Evolutionary conservation across 1,140 invertebrate genomes (phyloP), one percentile per base, ranked within the genome.

Genomic region (Cydia strobilella): DNA sequence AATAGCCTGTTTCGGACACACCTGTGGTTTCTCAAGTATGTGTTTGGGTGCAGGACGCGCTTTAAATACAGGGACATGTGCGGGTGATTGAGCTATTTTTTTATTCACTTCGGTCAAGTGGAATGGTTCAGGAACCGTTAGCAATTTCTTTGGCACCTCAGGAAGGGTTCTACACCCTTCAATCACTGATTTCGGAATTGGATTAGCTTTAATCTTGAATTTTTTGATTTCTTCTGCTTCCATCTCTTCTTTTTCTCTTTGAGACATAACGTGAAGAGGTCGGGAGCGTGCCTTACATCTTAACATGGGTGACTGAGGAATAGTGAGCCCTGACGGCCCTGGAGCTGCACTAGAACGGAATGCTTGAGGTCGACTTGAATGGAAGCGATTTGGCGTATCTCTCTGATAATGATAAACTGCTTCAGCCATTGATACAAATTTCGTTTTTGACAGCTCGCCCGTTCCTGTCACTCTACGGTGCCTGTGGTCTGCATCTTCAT

Each of bases 381-480:
- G 91, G 73, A 91, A 93, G 5, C 91, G 84, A 15, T 85, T 84
- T 18, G 91, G 91, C 31, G 91, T 93, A 75, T 93, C 90, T 71
- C 83, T 83, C 77, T 93, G 87, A 77, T 80, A 93, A 75, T 88
- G 91, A 74, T 91, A 93, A 51, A 93, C 88, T 51, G 89, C 86
- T 80, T 93, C 91, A 20, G 91, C 90, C 85, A 91, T 88, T 6
- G 91, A 93, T 0, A 93, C 89, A 79, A 91, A 93, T 74, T 90
- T 93, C 1, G 81, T 90, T 84, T 77, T 88, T 0, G 88, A 88
- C 23, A 89, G 75, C 54, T 86, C 84, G 39, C 78, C 76, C 15
- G 72, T 77, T 72, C 77, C 81, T 59, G 77, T 78, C 25, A 79
- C 79, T 39, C 79, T 77, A 7, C 77, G 79, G 65, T 84, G 82